These are phyloP conservation scores for Dryocosmus kuriphilus DNA, from an alignment of 2,888 invertebrate genomes.

Conservation along the genomic window DNA sequence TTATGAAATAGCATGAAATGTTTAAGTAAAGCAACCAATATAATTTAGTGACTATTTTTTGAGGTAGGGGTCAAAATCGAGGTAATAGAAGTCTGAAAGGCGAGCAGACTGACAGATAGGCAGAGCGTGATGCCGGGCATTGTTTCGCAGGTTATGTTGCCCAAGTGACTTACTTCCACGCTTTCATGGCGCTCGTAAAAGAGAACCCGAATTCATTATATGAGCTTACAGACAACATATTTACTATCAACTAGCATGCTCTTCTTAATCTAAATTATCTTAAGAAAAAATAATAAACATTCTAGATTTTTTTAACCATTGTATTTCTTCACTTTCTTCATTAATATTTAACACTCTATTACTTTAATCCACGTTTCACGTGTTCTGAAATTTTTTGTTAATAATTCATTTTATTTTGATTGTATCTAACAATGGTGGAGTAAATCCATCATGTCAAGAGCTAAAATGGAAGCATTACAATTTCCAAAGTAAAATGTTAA, in stretches of 20 bases:
- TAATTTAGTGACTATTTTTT: constrained; percentile 42
- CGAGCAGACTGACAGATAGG: constrained; percentile 61
- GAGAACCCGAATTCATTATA: constrained; percentile 46
- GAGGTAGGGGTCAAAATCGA: constrained; percentile 60
- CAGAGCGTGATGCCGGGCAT: constrained; percentile 77
- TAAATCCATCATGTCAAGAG: no score
- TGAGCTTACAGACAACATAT: constrained; percentile 29
- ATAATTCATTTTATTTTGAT: background rate
- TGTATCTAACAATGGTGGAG: no score
- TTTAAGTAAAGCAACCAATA: constrained; percentile 41
- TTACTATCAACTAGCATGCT: constrained; percentile 1
- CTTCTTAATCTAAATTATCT: background rate
- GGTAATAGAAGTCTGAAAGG: constrained; percentile 61
- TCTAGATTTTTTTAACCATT: background rate
- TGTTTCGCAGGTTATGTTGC: constrained; percentile 73
- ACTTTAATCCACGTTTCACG: background rate
- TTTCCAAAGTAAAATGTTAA: no score
- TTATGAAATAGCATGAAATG: background rate
- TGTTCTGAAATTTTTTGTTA: background rate
- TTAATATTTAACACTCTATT: background rate
- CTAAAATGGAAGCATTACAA: no score
- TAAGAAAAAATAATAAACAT: background rate
- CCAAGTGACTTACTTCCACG: constrained; percentile 77
- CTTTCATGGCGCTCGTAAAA: constrained; percentile 74
- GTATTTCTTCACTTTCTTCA: background rate